These are phyloP conservation scores for Ictidomys tridecemlineatus DNA, from an alignment of 2,113 vertebrate genomes.

Conservation along the genomic window DNA sequence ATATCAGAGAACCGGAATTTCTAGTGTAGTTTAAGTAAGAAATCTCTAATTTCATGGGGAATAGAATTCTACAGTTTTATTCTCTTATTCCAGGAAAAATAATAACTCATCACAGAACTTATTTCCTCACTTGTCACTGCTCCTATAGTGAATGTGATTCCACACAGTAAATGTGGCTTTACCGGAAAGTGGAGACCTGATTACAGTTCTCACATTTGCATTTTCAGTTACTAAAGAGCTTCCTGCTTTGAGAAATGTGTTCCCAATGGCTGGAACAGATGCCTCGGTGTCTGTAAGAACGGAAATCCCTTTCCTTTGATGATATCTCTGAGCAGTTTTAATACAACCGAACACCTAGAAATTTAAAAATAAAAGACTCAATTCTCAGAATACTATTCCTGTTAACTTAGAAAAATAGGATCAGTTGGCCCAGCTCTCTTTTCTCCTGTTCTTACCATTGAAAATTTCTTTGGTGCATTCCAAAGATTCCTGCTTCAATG, in stretches of 20 bases:
- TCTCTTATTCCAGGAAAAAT: background rate
- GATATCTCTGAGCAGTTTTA: background rate
- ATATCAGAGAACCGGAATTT: background rate
- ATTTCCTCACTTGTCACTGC: background rate
- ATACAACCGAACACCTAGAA: background rate
- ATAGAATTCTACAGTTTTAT: background rate
- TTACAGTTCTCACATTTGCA: background rate
- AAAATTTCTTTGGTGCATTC: background rate
- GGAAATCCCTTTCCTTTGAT: slow-evolving; percentile 32
- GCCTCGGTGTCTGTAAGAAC: background rate
- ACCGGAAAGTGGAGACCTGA: background rate
- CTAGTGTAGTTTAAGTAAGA: background rate
- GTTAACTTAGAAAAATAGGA: background rate
- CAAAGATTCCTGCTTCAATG: background rate
- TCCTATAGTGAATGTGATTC: background rate
- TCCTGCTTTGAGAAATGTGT: background rate
- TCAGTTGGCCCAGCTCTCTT: background rate
- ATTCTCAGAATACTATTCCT: slow-evolving; percentile 47
- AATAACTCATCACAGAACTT: background rate
- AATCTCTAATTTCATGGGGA: background rate
- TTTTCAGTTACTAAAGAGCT: slow-evolving; percentile 25
- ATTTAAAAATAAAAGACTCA: background rate
- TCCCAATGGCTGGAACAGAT: background rate
- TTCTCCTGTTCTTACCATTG: background rate
- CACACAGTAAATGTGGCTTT: background rate